These are phyloP conservation scores for Hyperoodon ampullatus DNA, from an alignment of 2,113 vertebrate species.

Conservation along the genomic window DNA sequence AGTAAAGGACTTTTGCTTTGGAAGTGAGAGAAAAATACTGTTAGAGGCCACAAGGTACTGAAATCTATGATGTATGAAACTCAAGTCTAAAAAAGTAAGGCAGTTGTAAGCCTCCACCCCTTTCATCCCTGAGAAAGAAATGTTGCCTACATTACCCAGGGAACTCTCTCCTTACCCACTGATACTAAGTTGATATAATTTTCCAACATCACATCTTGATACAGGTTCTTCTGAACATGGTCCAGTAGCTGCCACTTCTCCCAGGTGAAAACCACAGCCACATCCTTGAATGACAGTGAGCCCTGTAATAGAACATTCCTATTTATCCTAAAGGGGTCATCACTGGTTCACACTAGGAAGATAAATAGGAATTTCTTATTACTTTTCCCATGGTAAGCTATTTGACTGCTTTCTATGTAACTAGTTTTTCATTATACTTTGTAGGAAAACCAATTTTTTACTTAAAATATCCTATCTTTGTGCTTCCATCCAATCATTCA, in stretches of 20 bases:
- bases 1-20: background rate
- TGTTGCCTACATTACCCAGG: background rate
- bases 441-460: background rate
- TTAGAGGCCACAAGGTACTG: background rate
- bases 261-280: slow-evolving; percentile 35
- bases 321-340: background rate
- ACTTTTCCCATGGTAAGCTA: background rate
- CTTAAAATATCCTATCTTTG: background rate
- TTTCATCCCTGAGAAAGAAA: background rate
- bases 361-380: background rate
- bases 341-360: background rate
- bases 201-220: slow-evolving; percentile 41
- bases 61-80: background rate
- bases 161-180: background rate
- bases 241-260: slow-evolving; percentile 39
- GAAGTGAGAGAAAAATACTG: background rate
- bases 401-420: background rate
- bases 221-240: background rate
- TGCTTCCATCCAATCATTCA: background rate
- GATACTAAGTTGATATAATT: slow-evolving; percentile 19
- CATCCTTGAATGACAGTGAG: background rate
- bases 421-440: background rate
- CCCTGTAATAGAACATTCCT: background rate
- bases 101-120: background rate
- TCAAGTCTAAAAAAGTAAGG: background rate